Evolutionary conservation across 1,140 invertebrate genomes (phyloP).

Genomic region (Saxidomus purpurata): DNA sequence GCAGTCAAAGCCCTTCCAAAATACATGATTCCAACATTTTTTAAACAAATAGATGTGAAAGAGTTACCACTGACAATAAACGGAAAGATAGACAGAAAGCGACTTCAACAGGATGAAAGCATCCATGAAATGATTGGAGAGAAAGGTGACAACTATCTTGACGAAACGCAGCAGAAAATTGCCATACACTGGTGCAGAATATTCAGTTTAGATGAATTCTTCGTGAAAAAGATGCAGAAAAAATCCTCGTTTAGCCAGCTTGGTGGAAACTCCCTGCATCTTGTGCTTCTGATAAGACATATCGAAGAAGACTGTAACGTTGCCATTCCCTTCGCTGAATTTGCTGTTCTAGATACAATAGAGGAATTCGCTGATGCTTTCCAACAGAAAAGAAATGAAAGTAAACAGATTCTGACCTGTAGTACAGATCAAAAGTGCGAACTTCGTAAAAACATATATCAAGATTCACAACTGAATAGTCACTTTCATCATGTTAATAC

Average conservation of each 20-base stretch:
- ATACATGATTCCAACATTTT: conserved; percentile 77
- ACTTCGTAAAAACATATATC: conserved; percentile 64
- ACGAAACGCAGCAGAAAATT: conserved; percentile 71
- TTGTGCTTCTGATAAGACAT: conserved; percentile 71
- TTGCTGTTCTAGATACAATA: conserved; percentile 74
- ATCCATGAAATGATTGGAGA: conserved; percentile 65
- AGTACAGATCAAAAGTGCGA: conserved; percentile 32
- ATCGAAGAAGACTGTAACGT: conserved; percentile 70
- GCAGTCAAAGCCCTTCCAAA: conserved; percentile 71
- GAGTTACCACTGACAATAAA: conserved; percentile 74
- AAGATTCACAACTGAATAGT: conserved; percentile 68
- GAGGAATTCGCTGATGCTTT: conserved; percentile 76
- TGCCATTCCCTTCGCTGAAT: conserved; percentile 72
- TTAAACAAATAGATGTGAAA: conserved; percentile 69
- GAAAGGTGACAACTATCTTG: conserved; percentile 69
- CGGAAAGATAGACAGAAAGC: conserved; percentile 76
- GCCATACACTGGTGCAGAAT: conserved; percentile 72
- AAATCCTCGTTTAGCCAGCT: conserved; percentile 74
- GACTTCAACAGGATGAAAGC: conserved; percentile 70
- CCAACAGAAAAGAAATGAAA: conserved; percentile 64
- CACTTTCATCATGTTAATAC: no score
- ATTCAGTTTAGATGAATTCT: conserved; percentile 66
- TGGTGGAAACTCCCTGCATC: conserved; percentile 75
- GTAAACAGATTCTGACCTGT: conserved; percentile 25
- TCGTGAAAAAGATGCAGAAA: conserved; percentile 68